Evolutionary conservation across 2,888 invertebrate species (phyloP).

Genomic region (Drosophila anomalipes): DNA sequence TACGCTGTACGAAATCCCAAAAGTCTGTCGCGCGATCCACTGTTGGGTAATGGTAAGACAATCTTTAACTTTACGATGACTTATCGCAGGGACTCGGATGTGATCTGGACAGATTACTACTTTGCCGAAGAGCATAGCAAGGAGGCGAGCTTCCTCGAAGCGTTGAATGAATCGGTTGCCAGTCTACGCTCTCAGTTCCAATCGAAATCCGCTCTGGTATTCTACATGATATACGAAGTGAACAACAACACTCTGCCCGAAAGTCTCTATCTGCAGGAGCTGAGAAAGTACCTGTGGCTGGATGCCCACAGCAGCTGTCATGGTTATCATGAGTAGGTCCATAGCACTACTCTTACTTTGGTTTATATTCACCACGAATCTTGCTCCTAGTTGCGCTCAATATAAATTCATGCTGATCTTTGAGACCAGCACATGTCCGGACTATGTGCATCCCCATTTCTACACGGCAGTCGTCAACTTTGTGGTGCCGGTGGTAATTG

Average conservation of each 20-base stretch:
- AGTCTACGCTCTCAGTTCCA: constrained; percentile 1
- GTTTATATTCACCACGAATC: background rate
- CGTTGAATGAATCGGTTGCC: background rate
- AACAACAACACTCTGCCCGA: constrained; percentile 29
- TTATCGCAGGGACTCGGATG: constrained; percentile 63
- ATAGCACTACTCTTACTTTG: background rate
- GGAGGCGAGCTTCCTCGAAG: background rate
- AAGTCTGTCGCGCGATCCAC: background rate
- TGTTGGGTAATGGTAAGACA: background rate
- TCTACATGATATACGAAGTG: constrained; percentile 59
- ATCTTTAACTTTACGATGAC: constrained; percentile 61
- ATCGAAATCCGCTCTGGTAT: constrained; percentile 22
- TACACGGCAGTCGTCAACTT: constrained; percentile 68
- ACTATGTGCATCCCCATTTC: constrained; percentile 88
- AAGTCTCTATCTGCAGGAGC: constrained; percentile 49
- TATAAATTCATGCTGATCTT: constrained; percentile 89
- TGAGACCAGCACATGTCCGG: constrained; percentile 88
- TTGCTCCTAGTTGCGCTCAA: constrained; percentile 42
- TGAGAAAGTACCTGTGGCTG: constrained; percentile 40
- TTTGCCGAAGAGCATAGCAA: constrained; percentile 19
- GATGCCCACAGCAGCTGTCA: constrained; percentile 37
- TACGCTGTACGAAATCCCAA: constrained; percentile 18
- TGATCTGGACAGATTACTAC: constrained; percentile 45
- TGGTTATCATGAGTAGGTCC: constrained; percentile 35
- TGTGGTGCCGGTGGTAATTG: constrained; percentile 88